Evolutionary conservation across 2,797 vertebrate genomes (phyloP), one percentile per base, ranked within the genome.

Genomic region (Picus viridis): DNA sequence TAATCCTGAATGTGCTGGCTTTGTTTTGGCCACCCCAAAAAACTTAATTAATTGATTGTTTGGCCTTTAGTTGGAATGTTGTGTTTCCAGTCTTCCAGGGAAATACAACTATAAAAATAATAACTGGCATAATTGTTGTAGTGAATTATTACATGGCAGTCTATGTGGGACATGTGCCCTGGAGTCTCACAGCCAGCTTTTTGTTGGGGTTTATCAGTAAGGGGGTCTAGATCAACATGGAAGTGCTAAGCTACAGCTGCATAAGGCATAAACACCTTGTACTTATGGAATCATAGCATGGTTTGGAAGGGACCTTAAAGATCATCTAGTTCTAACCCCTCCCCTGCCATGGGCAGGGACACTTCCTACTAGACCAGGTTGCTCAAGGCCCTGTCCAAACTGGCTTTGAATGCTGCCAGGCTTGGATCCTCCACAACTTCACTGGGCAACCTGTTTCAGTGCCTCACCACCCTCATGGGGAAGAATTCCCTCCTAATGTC

Each of bases 61-160:
- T 86, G 82, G 83, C 90, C 92, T 88, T 86, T 65, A 71, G 70
- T 34, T 90, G 95, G 94, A 97, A 97, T 97, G 95, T 53, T 89
- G 88, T 26, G 27, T 69, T 86, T 97, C 96, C 94, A 88, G 92
- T 96, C 89, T 92, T 63, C 24, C 89, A 64, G 91, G 88, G 61
- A 81, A 93, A 92, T 72, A 75, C 41, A 75, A 39, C 72, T 95
- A 78, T 76, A 94, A 94, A 94, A 87, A 75, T 29, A 92, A 82
- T 94, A 92, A 72, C 36, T 92, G 83, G 61, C 43, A 30, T 81
- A 53, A 85, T 85, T 81, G 86, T 56, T 74, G 45, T 53, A 91
- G 49, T 30, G 80, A 51, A 36, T 53, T 75, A 27, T 81, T 85
- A 17, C 79, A 30, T 19, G 41, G 83, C 83, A 88, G 70, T 30